Base-by-base conservation (phyloP, 2,888 invertebrate genomes). In the Plebejus anna region DNA sequence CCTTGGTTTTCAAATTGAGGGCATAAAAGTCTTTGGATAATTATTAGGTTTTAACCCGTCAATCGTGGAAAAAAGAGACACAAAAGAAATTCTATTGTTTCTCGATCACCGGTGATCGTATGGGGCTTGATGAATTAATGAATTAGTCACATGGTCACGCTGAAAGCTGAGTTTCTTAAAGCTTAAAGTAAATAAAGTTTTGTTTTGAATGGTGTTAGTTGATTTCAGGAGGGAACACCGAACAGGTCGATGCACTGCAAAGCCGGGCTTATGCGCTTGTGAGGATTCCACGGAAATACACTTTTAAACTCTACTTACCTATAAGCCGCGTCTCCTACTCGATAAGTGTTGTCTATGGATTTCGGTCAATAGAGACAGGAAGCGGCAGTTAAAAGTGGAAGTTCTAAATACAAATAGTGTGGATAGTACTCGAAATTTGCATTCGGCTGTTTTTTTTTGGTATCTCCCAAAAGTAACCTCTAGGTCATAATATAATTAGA, bases 241-340 rank as follows among this genome's bases (percentile, higher is more conserved):
- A 22, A 22, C 82, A 82, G 86, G 93, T 93, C 93, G 87, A 87
- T 89, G 94, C 91, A 92, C 94, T 90, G 89, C 88, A 86, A 90
- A 92, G 91, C 92, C 91, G 89, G 89, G 90, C 91, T 92, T 90
- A 89, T 87, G 88, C 89, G 92, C 90, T 92, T 92, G 91, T 92
- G 91, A 90, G 94, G 93, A 92, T 94, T 94, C 94, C 89, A 91
- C 92, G 92, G 92, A 93, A 93, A 93, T 92, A 92, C 92, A 89
- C 89, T 92, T 94, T 92, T 93, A 93, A 91, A 73, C 73, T 55
- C 73, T 51, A 13, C 73, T 22, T 32, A 32, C 32, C 51, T 73
- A 55, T 71, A 71, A 72, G 72, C 42, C 47, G 47, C 66, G 66
- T 66, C 66, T 66, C 66, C 66, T 66, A 32, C 32, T 36, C 66